These are phyloP conservation scores for Patiria pectinifera DNA, from an alignment of 53 echinoderm and acorn worm species.

Conservation along the genomic window DNA sequence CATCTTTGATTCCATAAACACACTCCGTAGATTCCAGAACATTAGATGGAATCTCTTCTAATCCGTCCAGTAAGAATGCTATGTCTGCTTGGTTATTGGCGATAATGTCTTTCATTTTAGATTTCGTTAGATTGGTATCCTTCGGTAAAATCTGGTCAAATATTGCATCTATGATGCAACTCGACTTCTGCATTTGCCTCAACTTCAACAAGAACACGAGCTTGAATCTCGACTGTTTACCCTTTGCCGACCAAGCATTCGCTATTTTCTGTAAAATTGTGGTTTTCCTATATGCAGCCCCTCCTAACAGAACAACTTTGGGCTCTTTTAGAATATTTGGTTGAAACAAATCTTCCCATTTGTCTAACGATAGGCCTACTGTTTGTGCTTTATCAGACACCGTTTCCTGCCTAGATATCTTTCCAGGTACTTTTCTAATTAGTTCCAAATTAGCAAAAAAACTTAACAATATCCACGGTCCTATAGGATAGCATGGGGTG, in stretches of 20 bases:
- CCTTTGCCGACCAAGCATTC: not conserved
- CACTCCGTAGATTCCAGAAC: constrained; percentile 1
- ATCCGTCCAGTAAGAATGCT: constrained; percentile 12
- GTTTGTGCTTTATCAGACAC: not conserved
- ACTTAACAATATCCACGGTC: not conserved
- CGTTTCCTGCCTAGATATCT: not conserved
- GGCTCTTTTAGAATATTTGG: not conserved
- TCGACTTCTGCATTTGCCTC: constrained; percentile 16
- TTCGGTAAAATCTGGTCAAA: constrained; percentile 17
- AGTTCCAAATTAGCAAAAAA: constrained; percentile 10
- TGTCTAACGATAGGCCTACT: not conserved
- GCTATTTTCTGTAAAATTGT: not conserved
- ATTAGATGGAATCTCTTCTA: constrained; percentile 16
- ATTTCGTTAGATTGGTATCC: not conserved
- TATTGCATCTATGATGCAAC: constrained; percentile 21
- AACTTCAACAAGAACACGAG: not conserved
- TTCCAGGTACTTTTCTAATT: not conserved
- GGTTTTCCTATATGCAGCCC: constrained; percentile 12
- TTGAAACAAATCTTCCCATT: constrained; percentile 7
- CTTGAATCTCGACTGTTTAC: not conserved
- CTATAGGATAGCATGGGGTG: not conserved
- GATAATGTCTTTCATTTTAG: not conserved
- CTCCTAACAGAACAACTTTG: constrained; percentile 2
- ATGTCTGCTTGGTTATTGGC: not conserved
- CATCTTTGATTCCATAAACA: constrained; percentile 12